These are phyloP conservation scores for Callimico goeldii DNA, from an alignment of 2,797 vertebrate genomes.

Conservation along the genomic window DNA sequence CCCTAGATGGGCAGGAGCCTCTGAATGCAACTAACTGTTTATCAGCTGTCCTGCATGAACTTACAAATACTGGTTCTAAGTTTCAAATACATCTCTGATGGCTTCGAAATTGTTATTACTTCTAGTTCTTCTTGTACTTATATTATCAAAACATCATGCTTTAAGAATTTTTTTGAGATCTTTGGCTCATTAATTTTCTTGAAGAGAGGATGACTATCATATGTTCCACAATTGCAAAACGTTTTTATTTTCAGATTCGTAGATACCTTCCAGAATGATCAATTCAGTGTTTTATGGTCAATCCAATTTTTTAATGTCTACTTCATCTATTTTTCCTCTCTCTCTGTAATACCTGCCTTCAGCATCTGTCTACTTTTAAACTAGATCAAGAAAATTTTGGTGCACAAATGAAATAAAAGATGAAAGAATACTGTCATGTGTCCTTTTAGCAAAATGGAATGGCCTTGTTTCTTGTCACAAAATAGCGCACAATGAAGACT, in stretches of 20 bases:
- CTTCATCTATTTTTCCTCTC: not conserved
- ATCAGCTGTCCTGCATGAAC: not conserved
- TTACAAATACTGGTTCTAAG: not conserved
- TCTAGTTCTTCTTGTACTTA: not conserved
- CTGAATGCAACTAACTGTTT: not conserved
- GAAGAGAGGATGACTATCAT: not conserved
- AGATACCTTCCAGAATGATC: not conserved
- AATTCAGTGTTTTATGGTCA: not conserved
- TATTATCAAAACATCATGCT: not conserved
- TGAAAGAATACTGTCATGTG: not conserved
- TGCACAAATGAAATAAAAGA: not conserved
- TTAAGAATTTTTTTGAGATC: not conserved
- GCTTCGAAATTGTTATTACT: not conserved
- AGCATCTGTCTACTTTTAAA: not conserved
- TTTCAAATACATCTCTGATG: not conserved
- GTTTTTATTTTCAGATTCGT: conserved; percentile 7
- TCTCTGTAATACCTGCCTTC: not conserved
- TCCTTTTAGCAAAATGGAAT: conserved; percentile 12
- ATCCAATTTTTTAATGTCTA: not conserved
- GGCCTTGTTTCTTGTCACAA: conserved; percentile 18
- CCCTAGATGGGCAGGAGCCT: not conserved
- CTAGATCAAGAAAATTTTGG: not conserved
- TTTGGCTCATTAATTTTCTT: conserved; percentile 21
- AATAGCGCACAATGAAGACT: not conserved
- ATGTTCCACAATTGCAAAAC: not conserved